These are phyloP conservation scores for Melanchra persicariae DNA, from an alignment of 2,888 invertebrate species.

Conservation along the genomic window DNA sequence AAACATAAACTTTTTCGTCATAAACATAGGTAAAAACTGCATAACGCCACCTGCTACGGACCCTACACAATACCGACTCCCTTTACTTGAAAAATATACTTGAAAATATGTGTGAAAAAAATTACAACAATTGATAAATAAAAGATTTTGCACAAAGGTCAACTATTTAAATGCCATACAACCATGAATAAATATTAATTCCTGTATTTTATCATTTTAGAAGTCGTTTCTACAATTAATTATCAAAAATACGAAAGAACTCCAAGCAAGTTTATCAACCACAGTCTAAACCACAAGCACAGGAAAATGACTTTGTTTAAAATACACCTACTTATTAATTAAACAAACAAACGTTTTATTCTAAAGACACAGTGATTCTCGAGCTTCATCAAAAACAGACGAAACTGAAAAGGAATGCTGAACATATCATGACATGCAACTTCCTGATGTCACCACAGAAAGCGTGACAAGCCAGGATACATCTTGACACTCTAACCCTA, in stretches of 20 bases:
- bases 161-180: too few species aligned
- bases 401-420: conserved; percentile 31
- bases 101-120: too few species aligned
- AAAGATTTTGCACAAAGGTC: too few species aligned
- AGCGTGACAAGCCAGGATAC: conserved; percentile 62
- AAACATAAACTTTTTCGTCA: background rate
- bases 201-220: background rate
- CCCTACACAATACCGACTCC: too few species aligned
- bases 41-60: background rate
- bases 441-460: conserved; percentile 53
- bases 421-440: conserved; percentile 39
- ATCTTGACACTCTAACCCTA: conserved; percentile 61
- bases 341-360: conserved; percentile 4
- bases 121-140: too few species aligned
- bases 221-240: background rate
- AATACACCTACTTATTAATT: background rate
- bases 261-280: background rate
- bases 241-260: background rate
- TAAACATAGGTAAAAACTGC: background rate
- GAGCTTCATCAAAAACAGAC: conserved; percentile 21
- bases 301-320: conserved; percentile 1
- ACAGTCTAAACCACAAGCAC: conserved; percentile 20
- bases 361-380: background rate
- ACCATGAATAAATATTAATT: too few species aligned
- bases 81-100: too few species aligned